Evolutionary conservation across 2,797 vertebrate genomes (phyloP), one percentile per base, ranked within the genome.

Genomic region (Capromys pilorides): DNA sequence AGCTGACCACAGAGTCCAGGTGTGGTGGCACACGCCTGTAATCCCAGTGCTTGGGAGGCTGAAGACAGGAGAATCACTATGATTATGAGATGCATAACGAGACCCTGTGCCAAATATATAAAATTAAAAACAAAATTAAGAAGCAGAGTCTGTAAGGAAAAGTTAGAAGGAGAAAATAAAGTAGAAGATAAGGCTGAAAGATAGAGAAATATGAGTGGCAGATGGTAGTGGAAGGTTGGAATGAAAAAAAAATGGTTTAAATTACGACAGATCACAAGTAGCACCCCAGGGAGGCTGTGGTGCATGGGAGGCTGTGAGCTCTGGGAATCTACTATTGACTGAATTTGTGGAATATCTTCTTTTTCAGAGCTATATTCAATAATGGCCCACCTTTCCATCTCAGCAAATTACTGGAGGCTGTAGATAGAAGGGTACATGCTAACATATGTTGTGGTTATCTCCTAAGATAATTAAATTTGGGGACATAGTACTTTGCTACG

Each of bases 381-480:
- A 97, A 96, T 80, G 90, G 61, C 83, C 92, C 80, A 96, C 94
- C 64, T 96, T 96, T 93, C 92, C 83, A 90, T 96, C 81, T 95
- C 92, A 95, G 92, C 83, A 88, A 88, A 95, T 92, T 96, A 95
- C 96, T 92, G 80, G 62, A 91, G 95, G 92, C 94, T 93, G 19
- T 73, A 77, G 75, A 69, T 93, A 91, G 96, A 97, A 94, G 78
- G 45, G 51, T 77, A 11, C 54, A 67, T 94, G 95, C 81, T 94
- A 79, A 94, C 90, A 86, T 93, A 41, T 49, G 77, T 71, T 86
- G 90, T 94, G 91, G 86, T 88, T 95, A 78, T 84, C 62, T 61
- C 90, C 75, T 91, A 51, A 92, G 94, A 96, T 95, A 94, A 97
- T 97, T 96, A 96, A 94, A 96, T 97, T 33, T 95, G 80, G 88